phyloP scores from a whole-genome alignment of 2,797 vertebrate genomes.

The Aplochiton taeniatus region DNA sequence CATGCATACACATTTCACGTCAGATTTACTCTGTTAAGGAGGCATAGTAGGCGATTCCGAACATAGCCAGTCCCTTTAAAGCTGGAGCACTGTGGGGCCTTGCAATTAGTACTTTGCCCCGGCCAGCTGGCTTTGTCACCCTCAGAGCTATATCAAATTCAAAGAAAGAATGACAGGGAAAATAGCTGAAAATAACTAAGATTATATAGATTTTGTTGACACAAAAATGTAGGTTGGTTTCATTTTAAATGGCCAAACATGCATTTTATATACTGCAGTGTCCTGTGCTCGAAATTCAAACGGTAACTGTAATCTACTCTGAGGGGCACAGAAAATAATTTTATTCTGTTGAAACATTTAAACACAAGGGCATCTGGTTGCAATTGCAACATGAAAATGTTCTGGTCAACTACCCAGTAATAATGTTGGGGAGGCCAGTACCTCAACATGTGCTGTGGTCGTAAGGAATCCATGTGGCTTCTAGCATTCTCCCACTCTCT shows the following conservation, averaged over 20 bases:
- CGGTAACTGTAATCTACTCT: not conserved
- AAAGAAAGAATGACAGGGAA: constrained; percentile 31
- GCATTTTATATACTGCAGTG: too few species aligned
- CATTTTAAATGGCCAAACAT: too few species aligned
- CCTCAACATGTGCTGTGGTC: constrained; percentile 38
- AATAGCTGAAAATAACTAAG: too few species aligned
- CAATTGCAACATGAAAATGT: constrained; percentile 52
- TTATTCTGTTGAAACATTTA: constrained; percentile 20
- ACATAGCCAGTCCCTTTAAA: constrained; percentile 36
- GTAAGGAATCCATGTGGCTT: constrained; percentile 27
- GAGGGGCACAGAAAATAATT: constrained; percentile 1
- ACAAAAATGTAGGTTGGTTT: too few species aligned
- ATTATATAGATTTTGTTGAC: not conserved
- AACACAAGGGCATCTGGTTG: constrained; percentile 42
- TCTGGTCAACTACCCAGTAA: constrained; percentile 54
- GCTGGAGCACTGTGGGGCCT: constrained; percentile 33
- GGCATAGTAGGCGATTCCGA: too few species aligned
- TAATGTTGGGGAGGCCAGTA: constrained; percentile 41
- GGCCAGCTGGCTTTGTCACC: constrained; percentile 56
- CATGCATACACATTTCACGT: too few species aligned
- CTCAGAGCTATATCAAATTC: constrained; percentile 46
- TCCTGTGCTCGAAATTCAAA: not conserved
- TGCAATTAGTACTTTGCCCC: constrained; percentile 58
- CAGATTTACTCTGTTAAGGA: too few species aligned
- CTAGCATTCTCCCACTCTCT: constrained; percentile 11